These are phyloP conservation scores for Liolophura sinensis DNA, from an alignment of 1,140 invertebrate species.

Conservation along the genomic window DNA sequence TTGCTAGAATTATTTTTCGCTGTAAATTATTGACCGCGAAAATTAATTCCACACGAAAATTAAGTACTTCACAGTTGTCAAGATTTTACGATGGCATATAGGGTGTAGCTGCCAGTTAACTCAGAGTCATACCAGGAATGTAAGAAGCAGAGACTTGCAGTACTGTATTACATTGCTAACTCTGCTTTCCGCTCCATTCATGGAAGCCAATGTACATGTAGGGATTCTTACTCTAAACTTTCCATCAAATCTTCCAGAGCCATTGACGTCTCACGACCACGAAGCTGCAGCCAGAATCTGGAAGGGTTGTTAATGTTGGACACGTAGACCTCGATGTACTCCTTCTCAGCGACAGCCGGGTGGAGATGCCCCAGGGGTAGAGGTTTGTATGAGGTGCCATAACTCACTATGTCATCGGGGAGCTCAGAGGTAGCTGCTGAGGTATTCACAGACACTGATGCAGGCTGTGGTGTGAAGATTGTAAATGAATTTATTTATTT, in stretches of 20 bases:
- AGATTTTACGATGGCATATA: no score
- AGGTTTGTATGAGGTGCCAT: constrained; percentile 30
- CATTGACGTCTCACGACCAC: constrained; percentile 26
- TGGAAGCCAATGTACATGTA: not conserved
- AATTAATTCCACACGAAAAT: no score
- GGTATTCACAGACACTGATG: not conserved
- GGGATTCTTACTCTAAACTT: constrained; percentile 40
- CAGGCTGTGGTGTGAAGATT: no score
- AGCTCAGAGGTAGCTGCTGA: not conserved
- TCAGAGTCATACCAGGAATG: no score
- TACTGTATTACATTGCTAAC: no score
- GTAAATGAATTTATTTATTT: no score
- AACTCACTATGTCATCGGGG: constrained; percentile 37
- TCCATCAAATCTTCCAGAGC: constrained; percentile 52
- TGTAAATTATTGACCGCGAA: no score
- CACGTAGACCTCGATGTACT: constrained; percentile 42
- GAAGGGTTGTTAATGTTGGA: constrained; percentile 41
- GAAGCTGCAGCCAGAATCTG: constrained; percentile 46
- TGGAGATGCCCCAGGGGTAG: constrained; percentile 13
- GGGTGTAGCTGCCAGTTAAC: no score
- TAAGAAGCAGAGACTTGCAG: no score
- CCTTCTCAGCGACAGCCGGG: constrained; percentile 12
- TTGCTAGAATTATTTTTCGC: no score
- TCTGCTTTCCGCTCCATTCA: no score
- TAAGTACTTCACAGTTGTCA: no score